Percentiles rank a stretch among this genome's conserved stretches.
These are phyloP conservation scores for Metaphire vulgaris DNA, from an alignment of 1,140 invertebrate species.

Conservation along the genomic window DNA sequence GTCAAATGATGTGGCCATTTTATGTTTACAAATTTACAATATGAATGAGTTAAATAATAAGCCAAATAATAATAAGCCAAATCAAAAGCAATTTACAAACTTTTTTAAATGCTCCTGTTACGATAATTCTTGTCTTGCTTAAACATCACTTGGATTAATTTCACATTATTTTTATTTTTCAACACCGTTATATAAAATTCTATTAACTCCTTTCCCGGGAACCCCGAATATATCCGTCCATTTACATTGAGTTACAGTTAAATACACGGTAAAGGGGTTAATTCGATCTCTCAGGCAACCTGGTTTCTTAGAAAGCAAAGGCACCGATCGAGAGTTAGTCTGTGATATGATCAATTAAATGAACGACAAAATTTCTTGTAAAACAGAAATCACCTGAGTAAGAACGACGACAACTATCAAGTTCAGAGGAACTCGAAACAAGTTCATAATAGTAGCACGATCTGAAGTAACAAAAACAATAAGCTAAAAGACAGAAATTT, in stretches of 20 bases:
- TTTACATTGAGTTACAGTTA: neutral
- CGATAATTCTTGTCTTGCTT: too few relatives aligned
- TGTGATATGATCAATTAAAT: neutral
- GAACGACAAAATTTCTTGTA: neutral
- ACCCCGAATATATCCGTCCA: neutral
- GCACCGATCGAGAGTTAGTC: too few relatives aligned
- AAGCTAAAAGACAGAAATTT: neutral
- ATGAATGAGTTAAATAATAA: too few relatives aligned
- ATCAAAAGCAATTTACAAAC: too few relatives aligned
- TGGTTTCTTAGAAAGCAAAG: neutral
- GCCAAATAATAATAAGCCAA: too few relatives aligned
- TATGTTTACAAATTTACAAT: too few relatives aligned
- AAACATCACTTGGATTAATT: too few relatives aligned
- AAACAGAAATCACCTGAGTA: slow-evolving; percentile 38
- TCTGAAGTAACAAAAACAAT: slow-evolving; percentile 36
- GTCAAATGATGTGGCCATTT: too few relatives aligned
- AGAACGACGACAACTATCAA: slow-evolving; percentile 49
- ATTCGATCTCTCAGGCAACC: neutral
- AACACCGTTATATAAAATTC: too few relatives aligned
- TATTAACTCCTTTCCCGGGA: neutral
- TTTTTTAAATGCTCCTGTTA: too few relatives aligned
- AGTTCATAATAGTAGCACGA: slow-evolving; percentile 51
- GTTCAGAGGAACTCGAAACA: slow-evolving; percentile 50
- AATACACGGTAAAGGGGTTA: neutral
- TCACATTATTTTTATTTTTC: too few relatives aligned